Evolutionary conservation across 2,797 vertebrate genomes (phyloP), one percentile per base, ranked within the genome.

Genomic region (Anas bernieri): DNA sequence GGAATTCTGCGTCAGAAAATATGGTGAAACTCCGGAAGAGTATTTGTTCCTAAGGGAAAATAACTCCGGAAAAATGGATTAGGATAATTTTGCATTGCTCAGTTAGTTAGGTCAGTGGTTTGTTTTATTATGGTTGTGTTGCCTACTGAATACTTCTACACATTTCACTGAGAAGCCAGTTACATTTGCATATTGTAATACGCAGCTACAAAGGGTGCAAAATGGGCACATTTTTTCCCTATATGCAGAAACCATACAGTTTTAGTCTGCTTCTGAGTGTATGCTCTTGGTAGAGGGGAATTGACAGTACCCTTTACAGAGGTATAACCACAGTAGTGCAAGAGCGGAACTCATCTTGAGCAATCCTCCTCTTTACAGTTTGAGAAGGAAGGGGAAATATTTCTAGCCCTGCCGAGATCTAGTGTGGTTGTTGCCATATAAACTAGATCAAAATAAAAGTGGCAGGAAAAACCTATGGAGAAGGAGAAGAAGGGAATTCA

Each of bases 1-100:
- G 28, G 86, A 97, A 95, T 83, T 80, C 37, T 39, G 56, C 85
- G 45, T 94, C 73, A 93, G 69, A 94, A 96, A 93, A 91, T 61
- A 61, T 13, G 33, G n/a, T 85, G 15, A 45, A 96, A 88, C n/a
- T 94, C 68, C 78, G 88, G 43, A 92, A 89, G 13, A 93, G 20
- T 43, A 58, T 4, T 78, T 92, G 7, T 52, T 86, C 75, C 20
- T 77, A 43, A 91, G 43, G 89, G 63, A 87, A 96, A 96, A 81
- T 82, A 93, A 35, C 75, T 92, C 72, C 16, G 88, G 5, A 3
- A 61, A 88, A 88, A 94, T 66, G 16, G 35, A 92, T 95, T 94
- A 88, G 50, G 85, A 66, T 92, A 93, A 59, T 86, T 96, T 83
- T 59, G 17, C 23, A 63, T 46, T 67, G 37, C 5, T 92, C 4